Evolutionary conservation across 2,797 vertebrate species (phyloP).

Genomic region (Pyrrhura leucotis): DNA sequence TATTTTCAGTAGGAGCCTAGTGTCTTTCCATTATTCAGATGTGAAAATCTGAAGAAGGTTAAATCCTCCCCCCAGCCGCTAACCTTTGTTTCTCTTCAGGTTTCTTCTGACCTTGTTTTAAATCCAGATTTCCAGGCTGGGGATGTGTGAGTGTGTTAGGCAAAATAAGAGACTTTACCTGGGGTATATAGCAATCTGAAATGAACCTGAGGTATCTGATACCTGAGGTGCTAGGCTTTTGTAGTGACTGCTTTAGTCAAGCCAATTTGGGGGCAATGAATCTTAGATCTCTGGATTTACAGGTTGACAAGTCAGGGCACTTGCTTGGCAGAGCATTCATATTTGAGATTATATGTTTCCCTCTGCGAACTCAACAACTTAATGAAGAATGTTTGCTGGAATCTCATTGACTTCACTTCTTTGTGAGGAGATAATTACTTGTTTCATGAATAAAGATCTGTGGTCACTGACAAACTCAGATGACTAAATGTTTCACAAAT

Average conservation of each 20-base stretch:
- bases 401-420: neutral
- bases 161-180: neutral
- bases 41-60: neutral
- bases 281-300: neutral
- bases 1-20: neutral
- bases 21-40: neutral
- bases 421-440: neutral
- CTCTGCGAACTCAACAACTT: neutral
- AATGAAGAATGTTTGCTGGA: neutral
- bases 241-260: neutral
- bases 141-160: neutral
- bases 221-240: neutral
- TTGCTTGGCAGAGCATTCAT: neutral
- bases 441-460: neutral
- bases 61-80: neutral
- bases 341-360: neutral
- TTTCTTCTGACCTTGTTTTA: neutral
- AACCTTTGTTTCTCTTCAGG: neutral
- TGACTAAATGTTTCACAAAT: neutral
- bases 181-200: neutral
- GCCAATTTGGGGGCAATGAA: neutral
- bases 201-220: neutral
- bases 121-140: neutral
- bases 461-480: neutral
- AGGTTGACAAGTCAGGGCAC: neutral